A percentile compares a stretch with the other conserved stretches of the same genome.
phyloP scores from a whole-genome alignment of 2,113 vertebrate species.

The Nannospalax galili region DNA sequence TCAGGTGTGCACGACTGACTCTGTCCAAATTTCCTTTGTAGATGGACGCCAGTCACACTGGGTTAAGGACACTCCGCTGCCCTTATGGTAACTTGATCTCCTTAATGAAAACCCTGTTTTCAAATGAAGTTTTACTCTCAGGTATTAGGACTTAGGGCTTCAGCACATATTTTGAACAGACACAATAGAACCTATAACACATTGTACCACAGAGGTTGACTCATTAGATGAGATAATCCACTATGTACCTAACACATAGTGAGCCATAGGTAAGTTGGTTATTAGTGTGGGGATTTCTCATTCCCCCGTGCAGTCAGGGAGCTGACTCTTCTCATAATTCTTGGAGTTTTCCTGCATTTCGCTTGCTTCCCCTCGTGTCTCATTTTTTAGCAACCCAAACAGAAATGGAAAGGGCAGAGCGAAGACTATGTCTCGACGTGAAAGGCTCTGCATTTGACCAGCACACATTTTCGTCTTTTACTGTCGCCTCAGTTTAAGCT shows the following conservation, averaged over 20 bases:
- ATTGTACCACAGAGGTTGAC: too few relatives aligned
- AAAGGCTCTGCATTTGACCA: neutral
- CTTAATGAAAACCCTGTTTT: neutral
- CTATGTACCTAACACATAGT: neutral
- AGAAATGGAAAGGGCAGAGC: neutral
- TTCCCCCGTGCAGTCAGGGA: neutral
- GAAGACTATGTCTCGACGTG: neutral
- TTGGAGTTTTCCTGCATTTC: neutral
- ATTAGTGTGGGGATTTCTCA: neutral
- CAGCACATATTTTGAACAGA: neutral
- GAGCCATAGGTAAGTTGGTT: neutral
- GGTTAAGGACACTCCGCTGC: neutral
- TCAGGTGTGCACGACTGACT: neutral
- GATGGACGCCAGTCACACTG: neutral
- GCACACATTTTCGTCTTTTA: neutral
- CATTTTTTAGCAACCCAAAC: neutral
- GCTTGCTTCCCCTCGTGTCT: neutral
- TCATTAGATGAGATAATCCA: neutral
- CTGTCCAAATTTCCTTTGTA: neutral
- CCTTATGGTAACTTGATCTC: neutral
- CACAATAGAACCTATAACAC: neutral
- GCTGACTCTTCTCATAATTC: neutral
- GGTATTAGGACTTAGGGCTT: neutral
- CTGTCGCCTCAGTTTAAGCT: slow-evolving; percentile 10
- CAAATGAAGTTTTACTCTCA: neutral